These are phyloP conservation scores for Takifugu flavidus DNA, from an alignment of 2,113 vertebrate genomes.

Conservation along the genomic window DNA sequence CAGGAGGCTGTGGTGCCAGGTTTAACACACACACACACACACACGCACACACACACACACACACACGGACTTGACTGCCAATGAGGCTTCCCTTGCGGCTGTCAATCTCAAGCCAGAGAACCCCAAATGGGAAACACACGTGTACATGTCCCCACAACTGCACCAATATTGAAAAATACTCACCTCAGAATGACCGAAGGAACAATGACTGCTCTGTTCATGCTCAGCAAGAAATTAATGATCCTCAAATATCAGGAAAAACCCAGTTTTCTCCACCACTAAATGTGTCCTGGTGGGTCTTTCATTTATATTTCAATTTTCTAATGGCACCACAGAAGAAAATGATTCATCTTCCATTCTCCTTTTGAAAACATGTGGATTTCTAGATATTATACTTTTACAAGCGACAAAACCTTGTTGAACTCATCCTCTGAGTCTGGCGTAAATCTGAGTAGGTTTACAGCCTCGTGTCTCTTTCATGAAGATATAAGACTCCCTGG, in stretches of 20 bases:
- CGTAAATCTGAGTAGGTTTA: background rate
- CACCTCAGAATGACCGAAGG: background rate
- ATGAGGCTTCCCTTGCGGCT: constrained; percentile 12
- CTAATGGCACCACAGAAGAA: too few species aligned
- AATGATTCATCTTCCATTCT: too few species aligned
- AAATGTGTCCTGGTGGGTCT: too few species aligned
- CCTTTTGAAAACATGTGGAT: too few species aligned
- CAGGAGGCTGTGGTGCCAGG: constrained; percentile 29
- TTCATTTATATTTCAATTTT: too few species aligned
- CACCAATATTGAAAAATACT: constrained; percentile 24
- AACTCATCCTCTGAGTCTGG: background rate
- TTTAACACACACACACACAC: constrained; percentile 18
- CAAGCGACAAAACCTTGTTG: background rate
- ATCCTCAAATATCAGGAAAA: background rate
- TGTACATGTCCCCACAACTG: constrained; percentile 3
- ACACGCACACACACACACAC: background rate
- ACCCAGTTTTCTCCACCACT: background rate
- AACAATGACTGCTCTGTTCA: background rate
- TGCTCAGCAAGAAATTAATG: background rate
- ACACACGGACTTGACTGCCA: constrained; percentile 6
- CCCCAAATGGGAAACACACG: constrained; percentile 17
- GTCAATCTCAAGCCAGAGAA: constrained; percentile 33
- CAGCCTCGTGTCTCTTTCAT: constrained; percentile 6
- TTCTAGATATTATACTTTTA: too few species aligned
- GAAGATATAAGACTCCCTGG: background rate